Evolutionary conservation across 2,797 vertebrate species (phyloP).

Genomic region (Gymnocypris eckloni): DNA sequence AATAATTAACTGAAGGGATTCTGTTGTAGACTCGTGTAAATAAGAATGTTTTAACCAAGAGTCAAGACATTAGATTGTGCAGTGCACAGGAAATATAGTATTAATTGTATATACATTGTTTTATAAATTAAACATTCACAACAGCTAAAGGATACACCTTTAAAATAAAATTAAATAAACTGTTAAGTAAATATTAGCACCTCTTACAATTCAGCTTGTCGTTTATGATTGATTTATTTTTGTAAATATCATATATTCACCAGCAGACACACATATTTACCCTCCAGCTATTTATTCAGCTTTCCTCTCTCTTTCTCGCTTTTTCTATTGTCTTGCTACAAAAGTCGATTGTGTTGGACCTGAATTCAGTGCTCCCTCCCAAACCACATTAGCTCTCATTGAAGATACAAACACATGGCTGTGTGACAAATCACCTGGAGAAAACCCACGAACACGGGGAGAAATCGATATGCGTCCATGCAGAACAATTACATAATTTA

Average conservation of each 20-base stretch:
- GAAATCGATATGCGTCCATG: constrained; percentile 51
- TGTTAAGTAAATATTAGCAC: background rate
- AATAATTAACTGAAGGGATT: no score
- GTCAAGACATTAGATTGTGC: no score
- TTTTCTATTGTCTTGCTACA: constrained; percentile 37
- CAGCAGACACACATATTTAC: constrained; percentile 34
- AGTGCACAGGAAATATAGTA: background rate
- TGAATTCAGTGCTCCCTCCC: constrained; percentile 35
- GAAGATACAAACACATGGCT: constrained; percentile 37
- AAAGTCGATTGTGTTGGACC: constrained; percentile 46
- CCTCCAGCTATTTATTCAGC: constrained; percentile 19
- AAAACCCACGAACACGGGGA: constrained; percentile 31
- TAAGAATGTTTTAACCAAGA: no score
- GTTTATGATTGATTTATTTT: constrained; percentile 39
- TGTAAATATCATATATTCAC: constrained; percentile 42
- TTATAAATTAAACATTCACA: background rate
- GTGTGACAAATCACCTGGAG: constrained; percentile 50
- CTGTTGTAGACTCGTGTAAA: no score
- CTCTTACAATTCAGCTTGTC: constrained; percentile 31
- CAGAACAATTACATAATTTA: constrained; percentile 60
- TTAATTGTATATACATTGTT: background rate
- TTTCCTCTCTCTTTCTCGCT: constrained; percentile 14
- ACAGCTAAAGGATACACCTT: background rate
- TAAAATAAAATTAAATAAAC: background rate
- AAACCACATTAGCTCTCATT: constrained; percentile 32